A percentile compares a stretch with the other conserved stretches of the same genome.
Conservation (phyloP, 2,113 vertebrate genomes). For the Thamnophis sirtalis region DNA sequence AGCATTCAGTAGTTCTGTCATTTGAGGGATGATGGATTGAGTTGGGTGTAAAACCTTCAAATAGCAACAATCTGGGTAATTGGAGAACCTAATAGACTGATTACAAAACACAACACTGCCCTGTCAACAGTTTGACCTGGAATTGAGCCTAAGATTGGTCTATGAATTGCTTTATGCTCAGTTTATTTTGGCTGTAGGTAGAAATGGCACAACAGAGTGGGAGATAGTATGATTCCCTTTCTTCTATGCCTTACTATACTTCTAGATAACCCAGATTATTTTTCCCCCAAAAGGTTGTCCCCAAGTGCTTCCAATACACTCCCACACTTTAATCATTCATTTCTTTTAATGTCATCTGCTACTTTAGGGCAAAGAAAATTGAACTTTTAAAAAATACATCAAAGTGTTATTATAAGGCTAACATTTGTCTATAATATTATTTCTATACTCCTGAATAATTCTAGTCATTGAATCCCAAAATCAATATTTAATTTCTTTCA, state of each 20-base stretch:
- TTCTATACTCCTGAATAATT: not conserved
- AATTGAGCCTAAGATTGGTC: not conserved
- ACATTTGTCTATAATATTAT: not conserved
- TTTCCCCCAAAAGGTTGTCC: not conserved
- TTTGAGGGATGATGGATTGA: slow-evolving; percentile 25
- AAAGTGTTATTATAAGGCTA: not conserved
- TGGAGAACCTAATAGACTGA: slow-evolving; percentile 24
- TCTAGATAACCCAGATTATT: not conserved
- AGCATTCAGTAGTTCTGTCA: slow-evolving; percentile 7
- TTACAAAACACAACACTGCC: slow-evolving; percentile 4
- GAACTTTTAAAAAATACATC: not conserved
- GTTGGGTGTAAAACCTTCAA: slow-evolving; percentile 14
- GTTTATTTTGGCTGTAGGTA: not conserved
- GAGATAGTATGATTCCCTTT: not conserved
- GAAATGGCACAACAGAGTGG: not conserved
- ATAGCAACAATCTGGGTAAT: slow-evolving; percentile 22
- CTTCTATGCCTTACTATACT: not conserved
- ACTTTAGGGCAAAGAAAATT: not conserved
- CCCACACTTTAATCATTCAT: not conserved
- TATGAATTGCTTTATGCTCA: not conserved
- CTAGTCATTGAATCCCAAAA: not conserved
- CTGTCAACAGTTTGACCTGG: not conserved
- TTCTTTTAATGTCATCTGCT: not conserved
- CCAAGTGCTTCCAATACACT: not conserved
- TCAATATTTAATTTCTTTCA: not conserved